Evolutionary conservation across 2,113 vertebrate genomes (phyloP).

Genomic region (Lagopus muta): DNA sequence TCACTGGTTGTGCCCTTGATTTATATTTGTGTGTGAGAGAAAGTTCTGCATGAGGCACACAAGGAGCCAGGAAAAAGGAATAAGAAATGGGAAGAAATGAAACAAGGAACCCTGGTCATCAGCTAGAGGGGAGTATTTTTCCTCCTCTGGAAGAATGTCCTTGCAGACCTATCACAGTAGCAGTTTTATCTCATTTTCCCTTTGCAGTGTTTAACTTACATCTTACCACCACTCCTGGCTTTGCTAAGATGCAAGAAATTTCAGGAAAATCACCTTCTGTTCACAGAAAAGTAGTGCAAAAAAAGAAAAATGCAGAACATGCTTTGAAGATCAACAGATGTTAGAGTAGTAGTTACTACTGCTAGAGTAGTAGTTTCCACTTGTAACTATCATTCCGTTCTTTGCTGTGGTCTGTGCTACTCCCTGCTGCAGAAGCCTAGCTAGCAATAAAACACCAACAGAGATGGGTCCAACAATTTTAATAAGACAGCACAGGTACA

Average conservation of each 20-base stretch:
- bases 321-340: slow-evolving; percentile 34
- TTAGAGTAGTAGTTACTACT: slow-evolving; percentile 6
- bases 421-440: not conserved
- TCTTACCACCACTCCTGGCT: not conserved
- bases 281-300: not conserved
- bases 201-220: not conserved
- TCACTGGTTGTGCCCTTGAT: not conserved
- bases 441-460: slow-evolving; percentile 17
- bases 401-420: slow-evolving; percentile 40
- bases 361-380: slow-evolving; percentile 5
- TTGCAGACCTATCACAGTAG: not conserved
- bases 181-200: not conserved
- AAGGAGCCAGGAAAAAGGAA: not conserved
- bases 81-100: not conserved
- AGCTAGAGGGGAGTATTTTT: not conserved
- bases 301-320: not conserved
- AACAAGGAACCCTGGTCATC: not conserved
- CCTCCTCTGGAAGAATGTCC: not conserved
- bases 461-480: not conserved
- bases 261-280: not conserved
- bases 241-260: not conserved
- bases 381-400: slow-evolving; percentile 11
- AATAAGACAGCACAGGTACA: not conserved
- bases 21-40: not conserved
- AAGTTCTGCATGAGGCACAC: not conserved